A percentile compares a stretch with the other conserved stretches of the same genome.
phyloP scores from a whole-genome alignment of 1,140 invertebrate species.

The Drosophila miranda region DNA sequence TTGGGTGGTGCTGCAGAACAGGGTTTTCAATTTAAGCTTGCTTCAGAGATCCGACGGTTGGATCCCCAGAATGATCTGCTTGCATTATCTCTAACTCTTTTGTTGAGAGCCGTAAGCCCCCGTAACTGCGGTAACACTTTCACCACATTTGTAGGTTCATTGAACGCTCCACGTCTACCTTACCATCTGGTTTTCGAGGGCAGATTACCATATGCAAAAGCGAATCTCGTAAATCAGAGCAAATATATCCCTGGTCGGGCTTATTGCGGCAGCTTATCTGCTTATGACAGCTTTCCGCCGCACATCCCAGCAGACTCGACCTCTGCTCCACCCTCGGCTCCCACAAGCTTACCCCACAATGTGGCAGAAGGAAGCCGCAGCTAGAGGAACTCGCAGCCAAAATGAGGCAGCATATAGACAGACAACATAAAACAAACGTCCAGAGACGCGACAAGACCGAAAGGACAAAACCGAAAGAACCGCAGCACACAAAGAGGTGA shows the following conservation, averaged over 20 bases:
- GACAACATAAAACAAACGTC: slow-evolving; percentile 77
- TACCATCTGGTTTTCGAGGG: slow-evolving; percentile 21
- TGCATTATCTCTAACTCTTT: background rate
- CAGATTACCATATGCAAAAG: slow-evolving; percentile 81
- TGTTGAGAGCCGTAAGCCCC: background rate
- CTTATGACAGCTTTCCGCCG: slow-evolving; percentile 81
- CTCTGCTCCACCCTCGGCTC: slow-evolving; percentile 5
- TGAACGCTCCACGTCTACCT: slow-evolving; percentile 42
- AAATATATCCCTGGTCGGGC: slow-evolving; percentile 79
- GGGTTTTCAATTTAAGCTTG: background rate
- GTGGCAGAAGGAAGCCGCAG: slow-evolving; percentile 1
- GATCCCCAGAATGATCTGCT: background rate
- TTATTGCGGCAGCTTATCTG: slow-evolving; percentile 82
- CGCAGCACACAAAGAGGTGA: slow-evolving; percentile 53
- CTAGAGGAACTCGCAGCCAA: slow-evolving; percentile 36
- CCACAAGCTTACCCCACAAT: slow-evolving; percentile 3
- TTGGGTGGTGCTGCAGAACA: background rate
- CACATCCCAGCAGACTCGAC: slow-evolving; percentile 22
- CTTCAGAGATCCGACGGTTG: too few species aligned
- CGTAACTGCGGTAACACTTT: slow-evolving; percentile 12
- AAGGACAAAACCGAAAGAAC: slow-evolving; percentile 71
- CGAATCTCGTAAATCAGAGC: slow-evolving; percentile 81
- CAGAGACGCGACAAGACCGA: slow-evolving; percentile 63
- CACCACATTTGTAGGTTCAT: slow-evolving; percentile 55
- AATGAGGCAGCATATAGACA: slow-evolving; percentile 68